Evolutionary conservation across 53 echinoderm and acorn worm species (phyloP).

Genomic region (Paracentrotus lividus): DNA sequence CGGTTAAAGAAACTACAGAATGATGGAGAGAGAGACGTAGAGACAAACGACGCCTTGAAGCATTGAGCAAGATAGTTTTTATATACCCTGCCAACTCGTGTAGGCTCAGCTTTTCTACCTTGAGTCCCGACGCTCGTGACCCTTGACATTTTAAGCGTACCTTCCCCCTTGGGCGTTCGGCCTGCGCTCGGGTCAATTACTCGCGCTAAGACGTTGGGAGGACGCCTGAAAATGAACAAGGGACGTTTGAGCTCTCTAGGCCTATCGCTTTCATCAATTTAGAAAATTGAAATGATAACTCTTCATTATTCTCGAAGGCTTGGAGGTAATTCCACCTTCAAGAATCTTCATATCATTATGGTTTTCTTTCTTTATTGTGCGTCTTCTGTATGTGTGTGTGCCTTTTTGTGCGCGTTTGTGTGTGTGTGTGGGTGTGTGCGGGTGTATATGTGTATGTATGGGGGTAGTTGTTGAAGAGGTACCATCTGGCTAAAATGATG

Average conservation of each 20-base stretch:
- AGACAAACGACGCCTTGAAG: neutral
- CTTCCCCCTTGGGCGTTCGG: slow-evolving; percentile 22
- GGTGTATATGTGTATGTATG: neutral
- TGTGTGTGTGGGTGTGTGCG: neutral
- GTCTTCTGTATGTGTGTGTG: too few species aligned
- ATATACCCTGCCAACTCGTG: neutral
- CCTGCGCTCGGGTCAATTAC: slow-evolving; percentile 55
- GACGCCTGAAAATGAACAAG: slow-evolving; percentile 39
- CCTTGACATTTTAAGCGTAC: slow-evolving; percentile 42
- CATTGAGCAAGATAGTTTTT: neutral
- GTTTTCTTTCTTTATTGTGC: neutral
- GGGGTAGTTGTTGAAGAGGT: neutral
- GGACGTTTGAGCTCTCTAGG: neutral
- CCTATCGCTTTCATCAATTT: slow-evolving; percentile 60
- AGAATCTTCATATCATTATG: slow-evolving; percentile 31
- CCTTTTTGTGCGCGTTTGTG: neutral
- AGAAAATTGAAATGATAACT: slow-evolving; percentile 64
- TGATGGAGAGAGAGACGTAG: neutral
- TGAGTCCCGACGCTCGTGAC: neutral
- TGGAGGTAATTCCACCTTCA: neutral
- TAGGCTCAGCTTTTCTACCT: neutral
- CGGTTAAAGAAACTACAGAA: neutral
- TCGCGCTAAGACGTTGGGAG: neutral
- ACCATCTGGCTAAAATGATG: neutral
- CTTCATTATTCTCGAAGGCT: neutral